Evolutionary conservation across 2,113 vertebrate genomes (phyloP), one percentile per base, ranked within the genome.

Genomic region (Hucho hucho): DNA sequence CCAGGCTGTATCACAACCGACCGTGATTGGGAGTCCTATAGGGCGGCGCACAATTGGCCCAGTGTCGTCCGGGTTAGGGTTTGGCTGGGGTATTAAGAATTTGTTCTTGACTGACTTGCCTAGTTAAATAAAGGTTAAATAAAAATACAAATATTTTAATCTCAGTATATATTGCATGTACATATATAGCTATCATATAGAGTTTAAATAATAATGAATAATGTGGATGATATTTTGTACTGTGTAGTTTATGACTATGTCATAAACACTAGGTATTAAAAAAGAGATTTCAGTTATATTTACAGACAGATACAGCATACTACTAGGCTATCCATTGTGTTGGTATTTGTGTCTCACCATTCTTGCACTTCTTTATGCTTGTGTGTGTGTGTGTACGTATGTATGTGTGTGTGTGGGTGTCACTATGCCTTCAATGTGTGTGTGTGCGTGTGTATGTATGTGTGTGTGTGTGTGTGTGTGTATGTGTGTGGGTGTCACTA

Each of bases 301-400:
- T 25, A 28, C 18, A 14, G 29, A 14, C 24, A 29, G 61, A 16
- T 28, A 65, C 14, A 14, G 2, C 64, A 12, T 65, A 14, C 22
- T 25, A 5, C 25, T 43, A 20, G 28, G 28, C 5, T 20, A 26
- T n/a, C 28, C 14, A 14, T 16, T 68, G n/a, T 49, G 63, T 61
- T 26, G 11, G 70, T 12, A 73, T 69, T 64, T 73, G 26, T 72
- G 64, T 63, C n/a, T 73, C 49, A 53, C 26, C 9, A n/a, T 59
- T 72, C 75, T 22, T 80, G 58, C 32, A 16, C 63, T 20, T 67
- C 29, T 69, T 53, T 59, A 11, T 69, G 22, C 12, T 28, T 16
- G 9, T 68, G 18, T 46, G 20, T 73, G 7, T 66, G 11, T 80
- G 24, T 75, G 22, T 82, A 2, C 73, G 26, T 71, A 7, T 46